phyloP scores from a whole-genome alignment of 2,888 invertebrate genomes.

The Drosophila antonietae region DNA sequence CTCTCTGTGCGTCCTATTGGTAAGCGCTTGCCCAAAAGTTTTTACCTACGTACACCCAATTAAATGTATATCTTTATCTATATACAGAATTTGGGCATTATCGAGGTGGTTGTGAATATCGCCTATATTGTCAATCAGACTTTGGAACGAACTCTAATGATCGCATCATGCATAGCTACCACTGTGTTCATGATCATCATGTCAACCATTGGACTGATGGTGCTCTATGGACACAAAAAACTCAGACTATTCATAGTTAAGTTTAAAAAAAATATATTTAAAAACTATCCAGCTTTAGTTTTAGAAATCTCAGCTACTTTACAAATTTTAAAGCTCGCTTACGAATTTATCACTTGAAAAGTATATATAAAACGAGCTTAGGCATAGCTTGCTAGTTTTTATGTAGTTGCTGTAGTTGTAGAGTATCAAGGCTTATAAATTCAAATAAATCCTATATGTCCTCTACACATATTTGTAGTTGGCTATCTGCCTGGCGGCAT shows the following conservation, averaged over 20 bases:
- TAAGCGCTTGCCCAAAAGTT: constrained; percentile 12
- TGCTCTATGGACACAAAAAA: neutral
- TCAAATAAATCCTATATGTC: neutral
- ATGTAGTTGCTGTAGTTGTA: too few species aligned
- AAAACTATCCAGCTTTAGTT: neutral
- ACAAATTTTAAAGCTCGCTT: neutral
- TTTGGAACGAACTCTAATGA: too few species aligned
- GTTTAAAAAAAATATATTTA: neutral
- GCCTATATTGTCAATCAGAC: neutral
- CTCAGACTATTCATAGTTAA: neutral
- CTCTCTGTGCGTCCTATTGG: constrained; percentile 8
- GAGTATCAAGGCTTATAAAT: too few species aligned
- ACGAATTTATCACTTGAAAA: too few species aligned
- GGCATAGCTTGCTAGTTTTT: too few species aligned
- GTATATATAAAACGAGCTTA: too few species aligned
- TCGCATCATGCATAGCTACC: neutral
- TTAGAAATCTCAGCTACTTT: neutral
- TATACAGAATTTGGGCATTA: constrained; percentile 19
- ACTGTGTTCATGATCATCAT: neutral
- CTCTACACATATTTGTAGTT: neutral
- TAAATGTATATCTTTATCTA: neutral
- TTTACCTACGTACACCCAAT: too few species aligned
- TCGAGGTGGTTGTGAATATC: constrained; percentile 18
- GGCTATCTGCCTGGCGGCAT: neutral
- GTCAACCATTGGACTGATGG: neutral